Base-by-base conservation (phyloP, 2,113 vertebrate genomes). In the Phrynocephalus versicolor region DNA sequence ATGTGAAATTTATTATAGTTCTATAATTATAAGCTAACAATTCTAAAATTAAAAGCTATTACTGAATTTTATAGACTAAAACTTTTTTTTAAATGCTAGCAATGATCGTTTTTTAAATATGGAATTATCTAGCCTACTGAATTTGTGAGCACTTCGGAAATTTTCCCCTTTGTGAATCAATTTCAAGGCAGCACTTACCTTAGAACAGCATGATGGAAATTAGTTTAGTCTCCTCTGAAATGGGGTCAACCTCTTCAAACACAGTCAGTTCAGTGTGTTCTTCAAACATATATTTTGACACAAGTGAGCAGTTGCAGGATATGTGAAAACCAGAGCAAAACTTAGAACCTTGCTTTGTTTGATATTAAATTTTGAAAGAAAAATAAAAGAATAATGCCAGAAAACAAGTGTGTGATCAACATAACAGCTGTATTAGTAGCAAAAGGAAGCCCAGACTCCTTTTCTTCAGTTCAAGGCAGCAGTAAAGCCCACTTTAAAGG, bases 1-100 rank as follows among this genome's bases (percentile, higher is more conserved):
- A 87, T 71, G 57, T 72, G 58, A 58, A 16, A 33, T 75, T 55
- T 75, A 45, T 51, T 72, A 18, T 82, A 25, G 21, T 74, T 83
- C 45, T 51, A 51, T 51, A 51, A 51, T 51, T 51, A 51, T 51
- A 51, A 51, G 10, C 45, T 51, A 51, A 51, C n/a, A n/a, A 51
- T 51, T 51, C 79, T 41, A 79, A 87, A 87, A 87, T 1, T 82
- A 91, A 88, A 75, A 84, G 33, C 33, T 87, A 77, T 51, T 51
- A 67, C 71, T 60, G 81, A 70, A 51, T 70, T 79, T 90, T 30
- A 67, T 79, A 74, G 57, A 80, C 21, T 71, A 60, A 81, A 89
- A 27, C 23, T 33, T 62, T 1, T 39, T 45, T 65, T 79, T 45
- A 30, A 41, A 18, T 30, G 45, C 73, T 72, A 14, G 3, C 60